Evolutionary conservation across 2,797 vertebrate species (phyloP).

Genomic region (Trichosurus vulpecula): DNA sequence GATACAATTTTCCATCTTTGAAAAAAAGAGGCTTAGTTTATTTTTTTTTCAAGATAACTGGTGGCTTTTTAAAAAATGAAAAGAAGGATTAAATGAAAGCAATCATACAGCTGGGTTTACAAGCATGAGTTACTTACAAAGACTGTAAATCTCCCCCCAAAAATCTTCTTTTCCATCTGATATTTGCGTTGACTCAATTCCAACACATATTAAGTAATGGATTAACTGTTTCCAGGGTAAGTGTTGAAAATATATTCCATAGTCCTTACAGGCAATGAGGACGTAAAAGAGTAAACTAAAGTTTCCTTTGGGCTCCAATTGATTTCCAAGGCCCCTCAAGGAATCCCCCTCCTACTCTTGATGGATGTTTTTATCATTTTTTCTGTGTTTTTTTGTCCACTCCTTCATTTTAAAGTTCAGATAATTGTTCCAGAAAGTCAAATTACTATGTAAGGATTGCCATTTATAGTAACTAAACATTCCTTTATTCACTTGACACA

Average conservation of each 20-base stretch:
- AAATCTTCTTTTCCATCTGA: constrained; percentile 55
- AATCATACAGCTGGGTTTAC: constrained; percentile 68
- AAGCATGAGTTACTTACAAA: constrained; percentile 67
- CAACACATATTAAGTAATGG: constrained; percentile 69
- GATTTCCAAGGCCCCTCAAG: constrained; percentile 21
- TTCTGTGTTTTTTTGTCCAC: constrained; percentile 34
- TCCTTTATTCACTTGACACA: not conserved
- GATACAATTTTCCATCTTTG: constrained; percentile 55
- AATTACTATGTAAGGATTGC: not conserved
- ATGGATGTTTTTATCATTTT: constrained; percentile 16
- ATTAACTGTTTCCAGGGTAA: constrained; percentile 69
- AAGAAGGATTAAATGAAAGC: constrained; percentile 62
- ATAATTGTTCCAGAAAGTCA: constrained; percentile 17
- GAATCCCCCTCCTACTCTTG: not conserved
- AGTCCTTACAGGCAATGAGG: not conserved
- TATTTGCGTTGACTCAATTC: constrained; percentile 73
- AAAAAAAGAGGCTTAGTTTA: constrained; percentile 58
- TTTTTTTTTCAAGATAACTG: constrained; percentile 65
- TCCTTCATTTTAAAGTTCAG: constrained; percentile 35
- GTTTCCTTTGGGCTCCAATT: not conserved
- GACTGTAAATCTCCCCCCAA: constrained; percentile 49
- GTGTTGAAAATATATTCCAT: constrained; percentile 63
- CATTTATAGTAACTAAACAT: not conserved
- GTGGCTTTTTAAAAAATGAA: constrained; percentile 61
- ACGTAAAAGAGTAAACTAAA: constrained; percentile 15